These are phyloP conservation scores for Odiellus spinosus DNA, from an alignment of 2,888 invertebrate genomes.

Conservation along the genomic window DNA sequence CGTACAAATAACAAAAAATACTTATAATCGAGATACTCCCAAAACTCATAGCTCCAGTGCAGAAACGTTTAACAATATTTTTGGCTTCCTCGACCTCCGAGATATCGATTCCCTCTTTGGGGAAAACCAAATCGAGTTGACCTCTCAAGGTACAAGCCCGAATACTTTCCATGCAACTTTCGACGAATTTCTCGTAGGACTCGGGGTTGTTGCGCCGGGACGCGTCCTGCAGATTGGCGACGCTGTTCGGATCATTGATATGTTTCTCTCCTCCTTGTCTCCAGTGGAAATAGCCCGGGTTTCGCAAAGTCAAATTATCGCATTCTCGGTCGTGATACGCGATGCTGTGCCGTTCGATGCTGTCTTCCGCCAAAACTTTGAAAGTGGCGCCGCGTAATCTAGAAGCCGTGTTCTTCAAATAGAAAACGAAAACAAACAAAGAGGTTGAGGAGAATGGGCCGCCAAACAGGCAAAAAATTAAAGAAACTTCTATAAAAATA, in stretches of 20 bases:
- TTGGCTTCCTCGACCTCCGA: slow-evolving; percentile 80
- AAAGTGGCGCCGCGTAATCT: slow-evolving; percentile 78
- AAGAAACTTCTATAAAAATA: neutral
- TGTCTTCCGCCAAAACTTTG: slow-evolving; percentile 70
- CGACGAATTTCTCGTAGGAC: slow-evolving; percentile 69
- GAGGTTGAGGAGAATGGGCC: neutral
- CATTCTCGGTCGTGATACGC: slow-evolving; percentile 49
- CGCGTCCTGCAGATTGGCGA: slow-evolving; percentile 71
- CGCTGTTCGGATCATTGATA: slow-evolving; percentile 82
- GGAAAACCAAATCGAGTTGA: slow-evolving; percentile 67
- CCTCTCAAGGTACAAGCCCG: slow-evolving; percentile 77
- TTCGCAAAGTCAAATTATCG: slow-evolving; percentile 59
- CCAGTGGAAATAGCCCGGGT: slow-evolving; percentile 94
- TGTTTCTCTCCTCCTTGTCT: slow-evolving; percentile 93
- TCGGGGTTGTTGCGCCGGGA: slow-evolving; percentile 57
- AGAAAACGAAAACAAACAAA: slow-evolving; percentile 12
- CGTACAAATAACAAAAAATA: too few relatives aligned
- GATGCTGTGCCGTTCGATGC: slow-evolving; percentile 59
- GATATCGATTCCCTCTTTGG: slow-evolving; percentile 62
- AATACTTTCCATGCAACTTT: slow-evolving; percentile 71
- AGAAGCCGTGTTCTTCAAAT: slow-evolving; percentile 50
- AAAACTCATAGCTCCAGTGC: slow-evolving; percentile 89
- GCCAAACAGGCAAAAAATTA: neutral
- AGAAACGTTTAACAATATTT: slow-evolving; percentile 89
- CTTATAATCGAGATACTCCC: slow-evolving; percentile 47